Base-by-base conservation (phyloP, 2,113 vertebrate species). In the Ailurus styani region DNA sequence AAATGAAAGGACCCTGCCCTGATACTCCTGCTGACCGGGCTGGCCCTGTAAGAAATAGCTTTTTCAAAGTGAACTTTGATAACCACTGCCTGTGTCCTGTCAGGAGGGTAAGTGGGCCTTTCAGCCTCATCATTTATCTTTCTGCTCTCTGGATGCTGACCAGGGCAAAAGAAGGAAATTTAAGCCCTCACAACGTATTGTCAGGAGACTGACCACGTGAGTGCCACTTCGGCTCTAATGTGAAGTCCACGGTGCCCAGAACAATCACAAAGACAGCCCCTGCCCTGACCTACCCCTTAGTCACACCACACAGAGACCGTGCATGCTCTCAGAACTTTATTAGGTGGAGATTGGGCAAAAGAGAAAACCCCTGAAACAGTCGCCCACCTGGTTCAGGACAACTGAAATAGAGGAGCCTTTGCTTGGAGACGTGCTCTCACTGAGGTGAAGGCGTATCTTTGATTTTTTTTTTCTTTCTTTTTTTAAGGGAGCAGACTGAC, bases 291-390 rank as follows among this genome's bases (percentile, higher is more conserved):
- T 45, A 17, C 18, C 79, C 77, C 29, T 62, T 7, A 96, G 40
- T 87, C 88, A 96, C 1, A 94, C 20, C 90, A 98, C 95, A 77
- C 93, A 95, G 95, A 98, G 73, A 87, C 84, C 31, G 11, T 18
- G 6, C 57, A 92, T 98, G 97, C 4, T 97, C 92, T 98, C 96
- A 98, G 97, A 98, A 97, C 77, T 99, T 99, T 99, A 99, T 99
- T 98, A 97, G 96, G 97, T 98, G 97, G 96, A 97, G 85, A 95
- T 79, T 87, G 94, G 97, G 97, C 94, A 95, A 87, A 55, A 98
- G 97, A 98, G 97, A 98, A 98, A 98, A 98, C 85, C 90, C 87
- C 95, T 96, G 95, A 87, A 98, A 93, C 95, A 98, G 97, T 89
- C 64, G 96, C 91, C 0, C 4, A 73, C 97, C 37, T 84, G 91